These are phyloP conservation scores for Pelecanoides urinatrix DNA, from an alignment of 2,113 vertebrate species.

Conservation along the genomic window DNA sequence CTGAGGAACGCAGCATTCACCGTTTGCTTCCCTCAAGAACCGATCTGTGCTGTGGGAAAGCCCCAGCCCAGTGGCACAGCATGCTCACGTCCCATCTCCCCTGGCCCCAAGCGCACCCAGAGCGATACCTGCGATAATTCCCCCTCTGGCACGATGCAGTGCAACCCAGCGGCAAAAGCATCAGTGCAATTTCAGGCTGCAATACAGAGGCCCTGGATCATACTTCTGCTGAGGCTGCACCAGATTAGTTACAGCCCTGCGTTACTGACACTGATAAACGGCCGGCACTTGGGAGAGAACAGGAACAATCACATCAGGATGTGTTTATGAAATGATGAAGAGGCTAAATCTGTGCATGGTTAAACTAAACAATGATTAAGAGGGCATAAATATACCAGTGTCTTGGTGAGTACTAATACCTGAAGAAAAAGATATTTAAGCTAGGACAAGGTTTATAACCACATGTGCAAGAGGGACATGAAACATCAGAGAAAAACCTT, in stretches of 20 bases:
- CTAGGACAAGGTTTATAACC: not conserved
- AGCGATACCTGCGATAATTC: not conserved
- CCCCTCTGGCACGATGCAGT: not conserved
- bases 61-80: not conserved
- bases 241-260: not conserved
- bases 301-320: not conserved
- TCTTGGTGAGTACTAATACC: not conserved
- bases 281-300: not conserved
- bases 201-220: not conserved
- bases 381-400: not conserved
- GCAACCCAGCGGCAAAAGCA: not conserved
- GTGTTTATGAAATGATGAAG: not conserved
- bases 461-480: rapidly evolving
- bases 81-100: not conserved
- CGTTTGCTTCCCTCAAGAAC: rapidly evolving
- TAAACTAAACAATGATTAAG: not conserved
- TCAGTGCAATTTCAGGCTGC: not conserved
- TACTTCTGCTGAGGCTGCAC: not conserved
- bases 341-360: not conserved
- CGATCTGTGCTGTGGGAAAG: not conserved
- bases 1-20: rapidly evolving
- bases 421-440: not conserved
- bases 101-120: not conserved
- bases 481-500: not conserved
- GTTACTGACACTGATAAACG: rapidly evolving